Conservation (phyloP, 2,888 invertebrate genomes). For the Blastobasis lacticolella region DNA sequence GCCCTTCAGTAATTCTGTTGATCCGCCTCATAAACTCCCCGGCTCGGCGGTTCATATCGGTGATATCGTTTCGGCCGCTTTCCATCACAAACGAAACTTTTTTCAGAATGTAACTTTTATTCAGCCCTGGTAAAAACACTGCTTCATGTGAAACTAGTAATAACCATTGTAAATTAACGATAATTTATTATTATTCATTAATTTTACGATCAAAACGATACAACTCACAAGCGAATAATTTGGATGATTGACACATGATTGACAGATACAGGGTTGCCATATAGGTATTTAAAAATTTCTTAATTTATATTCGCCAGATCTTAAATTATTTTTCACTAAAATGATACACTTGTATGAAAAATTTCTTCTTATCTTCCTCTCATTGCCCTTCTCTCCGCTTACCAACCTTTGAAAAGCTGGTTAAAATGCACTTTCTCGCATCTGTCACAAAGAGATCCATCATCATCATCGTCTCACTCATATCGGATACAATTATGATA, state of each 20-base stretch:
- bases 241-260: slow-evolving; percentile 12
- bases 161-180: slow-evolving; percentile 30
- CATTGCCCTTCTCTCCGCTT: no score
- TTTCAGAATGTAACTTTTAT: slow-evolving; percentile 11
- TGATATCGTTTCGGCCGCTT: slow-evolving; percentile 38
- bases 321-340: no score
- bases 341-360: no score
- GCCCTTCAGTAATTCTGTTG: slow-evolving; percentile 62
- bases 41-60: slow-evolving; percentile 61
- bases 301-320: no score
- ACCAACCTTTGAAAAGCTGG: no score
- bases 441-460: no score
- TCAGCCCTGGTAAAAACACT: slow-evolving; percentile 4
- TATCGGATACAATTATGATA: no score
- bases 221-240: background rate
- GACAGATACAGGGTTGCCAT: no score
- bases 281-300: no score
- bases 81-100: slow-evolving; percentile 45
- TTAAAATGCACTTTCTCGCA: no score
- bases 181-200: slow-evolving; percentile 7
- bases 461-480: no score
- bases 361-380: no score
- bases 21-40: slow-evolving; percentile 59
- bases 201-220: slow-evolving; percentile 6
- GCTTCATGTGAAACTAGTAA: slow-evolving; percentile 28